These are phyloP conservation scores for Nomia melanderi DNA, from an alignment of 1,140 invertebrate genomes.

Conservation along the genomic window DNA sequence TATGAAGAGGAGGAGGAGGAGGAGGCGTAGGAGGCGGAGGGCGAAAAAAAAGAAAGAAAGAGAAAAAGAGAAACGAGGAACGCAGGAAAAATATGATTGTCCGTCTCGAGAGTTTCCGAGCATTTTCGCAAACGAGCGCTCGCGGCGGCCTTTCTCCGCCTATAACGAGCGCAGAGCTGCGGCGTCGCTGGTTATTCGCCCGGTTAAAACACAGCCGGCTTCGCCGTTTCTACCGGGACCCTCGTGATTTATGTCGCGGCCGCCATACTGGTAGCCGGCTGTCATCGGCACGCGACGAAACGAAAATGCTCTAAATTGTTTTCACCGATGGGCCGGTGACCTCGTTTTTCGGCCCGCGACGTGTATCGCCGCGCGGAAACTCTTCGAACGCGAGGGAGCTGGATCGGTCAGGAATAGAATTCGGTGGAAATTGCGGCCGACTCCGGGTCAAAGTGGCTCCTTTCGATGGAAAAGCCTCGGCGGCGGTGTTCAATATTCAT, in stretches of 20 bases:
- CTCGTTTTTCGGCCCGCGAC: too few species aligned
- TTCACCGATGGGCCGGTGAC: background rate
- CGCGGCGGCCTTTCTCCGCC: conserved; percentile 19
- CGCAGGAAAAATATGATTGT: conserved; percentile 43
- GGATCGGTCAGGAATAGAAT: background rate
- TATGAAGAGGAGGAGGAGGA: too few species aligned
- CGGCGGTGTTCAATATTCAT: background rate
- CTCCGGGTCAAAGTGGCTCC: background rate
- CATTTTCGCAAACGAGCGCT: conserved; percentile 43
- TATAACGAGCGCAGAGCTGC: conserved; percentile 26
- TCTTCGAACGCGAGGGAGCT: background rate
- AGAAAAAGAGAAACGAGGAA: too few species aligned
- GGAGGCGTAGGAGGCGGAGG: background rate
- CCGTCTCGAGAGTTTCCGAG: conserved; percentile 37
- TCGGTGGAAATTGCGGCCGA: background rate
- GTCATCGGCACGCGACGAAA: conserved; percentile 31
- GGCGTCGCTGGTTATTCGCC: conserved; percentile 21
- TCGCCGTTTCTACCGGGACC: conserved; percentile 11
- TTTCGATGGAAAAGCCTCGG: background rate
- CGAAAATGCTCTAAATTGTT: conserved; percentile 29
- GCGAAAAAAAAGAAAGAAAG: too few species aligned
- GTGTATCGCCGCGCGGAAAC: background rate
- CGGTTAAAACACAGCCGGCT: conserved; percentile 40
- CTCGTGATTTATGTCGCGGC: conserved; percentile 23
- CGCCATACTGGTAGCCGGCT: conserved; percentile 18